Evolutionary conservation across 2,888 invertebrate genomes (phyloP), one percentile per base, ranked within the genome.

Genomic region (Lasioglossum calceatum): DNA sequence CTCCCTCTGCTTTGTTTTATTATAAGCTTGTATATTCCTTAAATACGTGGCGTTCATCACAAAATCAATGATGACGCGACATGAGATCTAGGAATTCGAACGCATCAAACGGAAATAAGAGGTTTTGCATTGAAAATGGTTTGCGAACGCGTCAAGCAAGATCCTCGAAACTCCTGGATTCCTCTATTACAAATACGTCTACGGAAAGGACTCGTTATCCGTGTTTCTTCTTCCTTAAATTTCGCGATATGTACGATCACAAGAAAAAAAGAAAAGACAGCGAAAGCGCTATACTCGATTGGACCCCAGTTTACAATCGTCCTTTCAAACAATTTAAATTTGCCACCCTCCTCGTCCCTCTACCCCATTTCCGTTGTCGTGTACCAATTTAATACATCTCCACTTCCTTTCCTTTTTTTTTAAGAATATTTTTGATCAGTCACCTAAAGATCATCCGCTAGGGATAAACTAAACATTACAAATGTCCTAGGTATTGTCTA

Each of bases 401-500:
- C 64, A 64, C 64, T 64, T 73, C 83, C 77, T 47, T 77, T 75
- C 50, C 14, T 64, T 39, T 67, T 71, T 78, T 84, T 58, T 71
- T 79, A 61, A 14, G n/a, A 70, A 71, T 77, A 64, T 70, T 77
- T 44, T 61, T 61, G 19, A 32, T 47, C 72, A 19, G 50, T 80
- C 71, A 77, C 73, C 84, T 80, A 86, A 89, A 88, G 54, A 87
- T 76, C 75, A 87, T 76, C 75, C 82, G 76, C 88, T 89, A 89
- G 76, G 58, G 71, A 71, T 83, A 79, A 92, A 91, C 88, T 88
- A 84, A 92, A 89, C 77, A 72, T 87, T 87, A 89, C 75, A 92
- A 92, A 92, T 87, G 88, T 87, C 85, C 85, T 91, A 91, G 91
- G 93, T 95, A 94, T 94, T 94, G 94, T 94, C 94, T 94, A 94